Evolutionary conservation across 2,113 vertebrate species (phyloP).

Genomic region (Cryptotis parvus): DNA sequence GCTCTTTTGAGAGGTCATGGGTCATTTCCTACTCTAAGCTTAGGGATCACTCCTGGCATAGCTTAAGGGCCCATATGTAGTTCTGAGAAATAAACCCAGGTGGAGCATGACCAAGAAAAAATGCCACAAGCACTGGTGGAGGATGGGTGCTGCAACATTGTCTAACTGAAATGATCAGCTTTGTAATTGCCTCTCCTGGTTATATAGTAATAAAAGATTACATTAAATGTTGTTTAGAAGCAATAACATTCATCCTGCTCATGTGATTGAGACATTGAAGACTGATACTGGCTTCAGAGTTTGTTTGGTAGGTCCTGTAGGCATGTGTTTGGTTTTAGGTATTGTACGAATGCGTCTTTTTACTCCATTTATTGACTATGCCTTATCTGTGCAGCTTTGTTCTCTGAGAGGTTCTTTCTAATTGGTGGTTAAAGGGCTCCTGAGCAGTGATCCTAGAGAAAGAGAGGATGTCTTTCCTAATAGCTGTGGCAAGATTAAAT

Average conservation of each 20-base stretch:
- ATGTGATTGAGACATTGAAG: not conserved
- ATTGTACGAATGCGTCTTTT: not conserved
- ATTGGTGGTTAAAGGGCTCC: not conserved
- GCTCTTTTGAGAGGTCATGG: no score
- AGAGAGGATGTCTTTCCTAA: not conserved
- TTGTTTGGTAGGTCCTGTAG: no score
- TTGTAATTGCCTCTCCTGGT: no score
- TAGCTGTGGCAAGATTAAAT: not conserved
- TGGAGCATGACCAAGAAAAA: no score
- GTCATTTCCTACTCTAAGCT: no score
- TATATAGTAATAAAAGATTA: no score
- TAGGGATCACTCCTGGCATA: no score
- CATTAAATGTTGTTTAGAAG: conserved; percentile 35
- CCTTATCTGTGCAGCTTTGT: not conserved
- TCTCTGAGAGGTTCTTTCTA: not conserved
- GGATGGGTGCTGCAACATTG: no score
- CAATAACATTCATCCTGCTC: not conserved
- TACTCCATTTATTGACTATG: not conserved
- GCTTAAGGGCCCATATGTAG: no score
- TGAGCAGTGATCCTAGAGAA: not conserved
- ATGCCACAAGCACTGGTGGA: no score
- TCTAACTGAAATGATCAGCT: no score
- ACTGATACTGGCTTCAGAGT: not conserved
- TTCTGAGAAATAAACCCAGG: no score
- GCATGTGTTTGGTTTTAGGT: not conserved